A percentile compares a stretch with the other conserved stretches of the same genome.
phyloP scores from a whole-genome alignment of 1,140 invertebrate species.

The Drosophila santomea region DNA sequence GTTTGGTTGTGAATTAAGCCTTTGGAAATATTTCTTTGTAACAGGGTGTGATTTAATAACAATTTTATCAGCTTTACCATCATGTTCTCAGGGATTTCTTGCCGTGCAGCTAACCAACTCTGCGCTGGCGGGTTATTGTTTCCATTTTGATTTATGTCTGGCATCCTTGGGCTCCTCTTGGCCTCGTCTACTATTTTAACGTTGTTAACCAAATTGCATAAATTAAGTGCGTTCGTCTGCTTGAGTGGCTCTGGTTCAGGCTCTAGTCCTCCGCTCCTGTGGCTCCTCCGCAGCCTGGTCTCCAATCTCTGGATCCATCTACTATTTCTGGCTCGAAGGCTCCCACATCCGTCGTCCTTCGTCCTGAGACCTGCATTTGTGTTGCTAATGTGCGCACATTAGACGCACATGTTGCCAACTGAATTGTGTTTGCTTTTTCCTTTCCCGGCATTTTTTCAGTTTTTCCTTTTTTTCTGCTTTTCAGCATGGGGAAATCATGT shows the following conservation, averaged over 20 bases:
- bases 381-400: constrained; percentile 81
- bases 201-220: constrained; percentile 83
- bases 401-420: constrained; percentile 71
- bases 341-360: constrained; percentile 15
- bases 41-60: background rate
- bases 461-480: background rate
- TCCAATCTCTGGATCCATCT: constrained; percentile 9
- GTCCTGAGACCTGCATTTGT: constrained; percentile 60
- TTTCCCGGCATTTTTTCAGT: constrained; percentile 1
- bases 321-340: constrained; percentile 21
- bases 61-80: background rate
- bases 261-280: constrained; percentile 29
- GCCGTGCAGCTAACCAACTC: constrained; percentile 29
- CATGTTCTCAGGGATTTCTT: constrained; percentile 2
- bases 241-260: constrained; percentile 69
- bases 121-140: constrained; percentile 70
- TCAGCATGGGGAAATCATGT: constrained; percentile 30
- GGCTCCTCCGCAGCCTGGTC: constrained; percentile 14
- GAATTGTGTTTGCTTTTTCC: constrained; percentile 30
- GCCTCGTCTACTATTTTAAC: constrained; percentile 78
- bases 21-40: no score
- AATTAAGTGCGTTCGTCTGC: constrained; percentile 82
- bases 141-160: constrained; percentile 82
- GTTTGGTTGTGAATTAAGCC: background rate
- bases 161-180: constrained; percentile 52